A percentile compares a stretch with the other conserved stretches of the same genome.
Evolutionary conservation across 2,113 vertebrate genomes (phyloP).

Genomic region (Tupaia tana): DNA sequence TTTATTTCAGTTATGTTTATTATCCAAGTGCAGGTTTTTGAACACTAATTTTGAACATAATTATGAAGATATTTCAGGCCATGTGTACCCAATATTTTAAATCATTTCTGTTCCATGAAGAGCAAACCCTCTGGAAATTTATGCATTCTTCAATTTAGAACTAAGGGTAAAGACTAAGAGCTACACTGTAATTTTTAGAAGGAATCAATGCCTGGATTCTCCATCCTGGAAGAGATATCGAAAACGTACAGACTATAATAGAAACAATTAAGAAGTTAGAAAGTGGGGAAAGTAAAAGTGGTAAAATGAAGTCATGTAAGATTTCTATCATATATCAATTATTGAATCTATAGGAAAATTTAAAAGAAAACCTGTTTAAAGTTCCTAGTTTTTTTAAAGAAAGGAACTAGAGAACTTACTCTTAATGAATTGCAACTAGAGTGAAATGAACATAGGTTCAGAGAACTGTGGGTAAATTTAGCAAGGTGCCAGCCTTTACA

Average conservation of each 20-base stretch:
- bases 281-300: neutral
- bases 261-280: neutral
- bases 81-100: neutral
- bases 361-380: neutral
- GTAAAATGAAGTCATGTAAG: neutral
- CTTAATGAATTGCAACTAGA: neutral
- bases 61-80: neutral
- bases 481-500: neutral
- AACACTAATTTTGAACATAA: neutral
- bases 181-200: neutral
- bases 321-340: neutral
- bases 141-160: neutral
- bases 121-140: neutral
- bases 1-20: neutral
- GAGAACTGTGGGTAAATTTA: neutral
- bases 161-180: neutral
- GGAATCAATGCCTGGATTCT: neutral
- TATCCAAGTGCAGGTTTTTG: neutral
- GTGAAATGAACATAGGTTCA: neutral
- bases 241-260: neutral
- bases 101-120: neutral
- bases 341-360: neutral
- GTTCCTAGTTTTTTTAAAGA: neutral
- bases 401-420: neutral
- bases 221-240: neutral